Conservation (phyloP, 2,888 invertebrate species). For the Chrysolina oricalcia region DNA sequence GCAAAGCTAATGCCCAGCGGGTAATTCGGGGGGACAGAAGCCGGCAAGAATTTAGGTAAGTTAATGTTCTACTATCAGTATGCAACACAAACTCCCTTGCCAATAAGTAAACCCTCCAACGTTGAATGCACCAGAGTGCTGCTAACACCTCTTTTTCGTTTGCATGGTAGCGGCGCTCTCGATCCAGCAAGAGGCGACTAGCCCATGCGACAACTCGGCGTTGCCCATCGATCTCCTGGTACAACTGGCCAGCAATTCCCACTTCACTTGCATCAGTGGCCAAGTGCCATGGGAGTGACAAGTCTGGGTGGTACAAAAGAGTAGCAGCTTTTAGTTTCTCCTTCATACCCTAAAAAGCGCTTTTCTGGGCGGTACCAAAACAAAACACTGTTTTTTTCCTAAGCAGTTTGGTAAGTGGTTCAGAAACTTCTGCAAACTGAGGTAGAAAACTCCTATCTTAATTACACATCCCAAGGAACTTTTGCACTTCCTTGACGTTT, state of each 20-base stretch:
- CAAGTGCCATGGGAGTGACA: background rate
- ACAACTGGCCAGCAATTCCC: too few relatives aligned
- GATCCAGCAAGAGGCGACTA: slow-evolving; percentile 35
- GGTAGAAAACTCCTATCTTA: slow-evolving; percentile 36
- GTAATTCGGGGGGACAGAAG: slow-evolving; percentile 35
- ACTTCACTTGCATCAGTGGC: background rate
- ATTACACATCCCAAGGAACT: slow-evolving; percentile 31
- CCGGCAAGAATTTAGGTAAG: too few relatives aligned
- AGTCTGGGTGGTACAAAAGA: background rate
- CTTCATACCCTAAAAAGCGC: background rate
- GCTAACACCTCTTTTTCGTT: slow-evolving; percentile 56
- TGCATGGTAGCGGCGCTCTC: slow-evolving; percentile 38
- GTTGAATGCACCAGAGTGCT: background rate
- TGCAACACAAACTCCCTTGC: background rate
- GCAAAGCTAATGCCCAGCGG: slow-evolving; percentile 56
- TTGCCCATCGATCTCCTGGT: background rate
- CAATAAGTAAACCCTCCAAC: too few relatives aligned
- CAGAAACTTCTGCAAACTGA: slow-evolving; percentile 26
- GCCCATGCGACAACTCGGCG: slow-evolving; percentile 32
- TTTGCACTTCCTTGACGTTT: slow-evolving; percentile 32
- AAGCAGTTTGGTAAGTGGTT: background rate
- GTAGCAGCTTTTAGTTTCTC: background rate
- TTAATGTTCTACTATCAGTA: background rate
- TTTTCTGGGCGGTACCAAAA: background rate
- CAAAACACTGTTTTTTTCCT: background rate